Base-by-base conservation (phyloP, 2,113 vertebrate genomes). In the Poicephalus gulielmi region DNA sequence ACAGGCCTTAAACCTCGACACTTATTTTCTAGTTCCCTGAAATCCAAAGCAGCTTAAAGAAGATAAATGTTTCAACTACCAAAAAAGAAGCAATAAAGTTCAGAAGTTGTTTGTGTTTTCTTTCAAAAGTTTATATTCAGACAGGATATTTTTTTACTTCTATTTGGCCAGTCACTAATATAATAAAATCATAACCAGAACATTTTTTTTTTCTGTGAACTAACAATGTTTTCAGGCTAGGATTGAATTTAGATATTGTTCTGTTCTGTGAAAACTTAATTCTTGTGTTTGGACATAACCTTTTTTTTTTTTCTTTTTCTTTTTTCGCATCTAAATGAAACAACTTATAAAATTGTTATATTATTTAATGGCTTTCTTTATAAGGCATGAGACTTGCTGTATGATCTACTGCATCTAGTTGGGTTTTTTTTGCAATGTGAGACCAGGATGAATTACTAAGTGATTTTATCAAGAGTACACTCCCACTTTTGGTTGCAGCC, bases 1-100 rank as follows among this genome's bases (percentile, higher is more conserved):
- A 37, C 37, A 39, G 37, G 37, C 37, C 37, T 39, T 39, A 39
- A 39, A 39, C 37, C 37, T 39, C 37, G 37, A 39, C 37, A 39
- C 37, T 39, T 39, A 55, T 83, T 96, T 92, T 92, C 80, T 89
- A 92, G 47, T 88, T 94, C 90, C 89, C 28, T 91, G 83, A 93
- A 89, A 86, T 87, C 46, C 84, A 90, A 90, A 80, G 77, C 77
- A 84, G 20, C 60, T 89, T 94, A 83, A 96, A 88, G 67, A 91
- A 87, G 49, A 44, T 60, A 46, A 64, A 52, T 25, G 18, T 83
- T 94, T 89, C 13, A 64, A 9, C 50, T 91, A 18, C 17, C 39
- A 55, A 90, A 86, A 83, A n/a, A 22, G 55, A n/a, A 59, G 20
- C 41, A 47, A 13, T 28, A 50, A 37, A 50, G 17, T 60, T 86